Evolutionary conservation across 2,113 vertebrate species (phyloP).

Genomic region (Pica pica): DNA sequence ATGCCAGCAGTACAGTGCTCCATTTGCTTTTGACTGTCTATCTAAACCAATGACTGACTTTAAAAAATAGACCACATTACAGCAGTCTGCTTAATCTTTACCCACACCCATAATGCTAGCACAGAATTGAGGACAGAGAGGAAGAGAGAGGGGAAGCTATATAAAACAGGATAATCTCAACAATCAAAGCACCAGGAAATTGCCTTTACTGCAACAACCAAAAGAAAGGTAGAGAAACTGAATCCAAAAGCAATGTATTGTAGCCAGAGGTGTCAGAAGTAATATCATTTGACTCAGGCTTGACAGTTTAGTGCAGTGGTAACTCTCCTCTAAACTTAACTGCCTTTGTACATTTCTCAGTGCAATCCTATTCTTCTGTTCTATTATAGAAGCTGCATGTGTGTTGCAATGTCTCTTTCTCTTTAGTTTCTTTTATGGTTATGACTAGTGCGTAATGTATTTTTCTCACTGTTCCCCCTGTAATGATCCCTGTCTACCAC

Average conservation of each 20-base stretch:
- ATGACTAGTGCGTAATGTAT: conserved; percentile 27
- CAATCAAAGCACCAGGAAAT: neutral
- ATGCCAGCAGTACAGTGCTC: neutral
- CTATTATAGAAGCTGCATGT: conserved; percentile 11
- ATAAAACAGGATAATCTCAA: neutral
- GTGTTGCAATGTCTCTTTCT: neutral
- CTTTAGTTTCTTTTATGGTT: conserved; percentile 52
- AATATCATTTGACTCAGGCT: neutral
- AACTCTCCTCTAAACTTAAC: conserved; percentile 34
- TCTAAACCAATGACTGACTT: neutral
- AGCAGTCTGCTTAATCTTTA: neutral
- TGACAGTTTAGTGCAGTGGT: neutral
- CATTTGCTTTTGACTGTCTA: neutral
- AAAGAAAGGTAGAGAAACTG: conserved; percentile 1
- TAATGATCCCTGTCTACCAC: conserved; percentile 53
- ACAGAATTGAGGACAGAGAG: neutral
- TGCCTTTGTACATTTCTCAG: conserved; percentile 9
- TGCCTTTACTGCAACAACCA: neutral
- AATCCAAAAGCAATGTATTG: neutral
- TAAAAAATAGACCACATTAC: neutral
- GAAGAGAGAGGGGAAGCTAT: neutral
- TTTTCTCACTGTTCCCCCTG: conserved; percentile 25
- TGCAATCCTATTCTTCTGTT: conserved; percentile 20
- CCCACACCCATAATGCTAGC: neutral
- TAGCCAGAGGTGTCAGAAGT: neutral